phyloP scores from a whole-genome alignment of 2,113 vertebrate species.

The Aegithalos caudatus region DNA sequence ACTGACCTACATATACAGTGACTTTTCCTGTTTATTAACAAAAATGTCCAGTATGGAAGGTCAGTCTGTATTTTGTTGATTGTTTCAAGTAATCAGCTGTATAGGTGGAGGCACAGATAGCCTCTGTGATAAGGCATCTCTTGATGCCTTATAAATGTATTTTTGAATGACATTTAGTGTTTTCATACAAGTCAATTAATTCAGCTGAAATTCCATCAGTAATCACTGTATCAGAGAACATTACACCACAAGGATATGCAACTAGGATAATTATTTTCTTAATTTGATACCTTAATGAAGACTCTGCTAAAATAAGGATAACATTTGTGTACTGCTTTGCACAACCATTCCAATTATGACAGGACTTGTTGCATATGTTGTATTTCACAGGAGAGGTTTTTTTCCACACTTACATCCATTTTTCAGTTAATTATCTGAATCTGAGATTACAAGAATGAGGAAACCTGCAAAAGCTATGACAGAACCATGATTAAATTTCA shows the following conservation, averaged over 20 bases:
- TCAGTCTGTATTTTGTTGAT: background rate
- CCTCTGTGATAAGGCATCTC: background rate
- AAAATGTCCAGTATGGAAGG: background rate
- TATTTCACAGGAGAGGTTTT: background rate
- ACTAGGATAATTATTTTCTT: background rate
- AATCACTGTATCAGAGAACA: background rate
- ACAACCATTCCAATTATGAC: background rate
- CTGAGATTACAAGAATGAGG: background rate
- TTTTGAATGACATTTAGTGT: background rate
- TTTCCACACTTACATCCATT: background rate
- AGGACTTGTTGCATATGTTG: background rate
- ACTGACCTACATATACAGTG: rapidly evolving
- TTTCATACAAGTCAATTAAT: background rate
- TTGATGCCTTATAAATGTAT: background rate
- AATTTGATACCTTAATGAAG: background rate
- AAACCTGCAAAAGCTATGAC: background rate
- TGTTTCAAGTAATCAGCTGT: background rate
- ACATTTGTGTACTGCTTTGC: background rate
- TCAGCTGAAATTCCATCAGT: background rate
- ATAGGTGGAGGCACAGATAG: background rate
- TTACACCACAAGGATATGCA: background rate
- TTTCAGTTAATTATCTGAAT: background rate
- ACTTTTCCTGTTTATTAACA: background rate
- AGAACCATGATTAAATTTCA: background rate
- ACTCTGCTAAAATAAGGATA: background rate